Evolutionary conservation across 1,140 invertebrate genomes (phyloP).

Genomic region (Bombus consobrinus): DNA sequence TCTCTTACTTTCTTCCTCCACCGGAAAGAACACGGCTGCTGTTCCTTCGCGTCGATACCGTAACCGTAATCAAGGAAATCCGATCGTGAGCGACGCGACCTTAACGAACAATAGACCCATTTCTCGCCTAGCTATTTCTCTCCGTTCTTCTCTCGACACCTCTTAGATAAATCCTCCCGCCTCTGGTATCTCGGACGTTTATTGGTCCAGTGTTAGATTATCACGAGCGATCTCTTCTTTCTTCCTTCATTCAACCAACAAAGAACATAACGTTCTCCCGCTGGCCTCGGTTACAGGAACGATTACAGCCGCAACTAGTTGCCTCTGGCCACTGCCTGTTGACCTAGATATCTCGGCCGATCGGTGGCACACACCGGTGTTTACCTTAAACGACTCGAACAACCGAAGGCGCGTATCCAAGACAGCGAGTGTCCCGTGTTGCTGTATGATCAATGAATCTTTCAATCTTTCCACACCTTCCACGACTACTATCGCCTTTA

Average conservation of each 20-base stretch:
- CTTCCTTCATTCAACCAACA: neutral
- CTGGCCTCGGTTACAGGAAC: neutral
- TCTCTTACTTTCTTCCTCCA: slow-evolving; percentile 32
- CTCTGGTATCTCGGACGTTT: neutral
- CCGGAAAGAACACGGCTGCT: slow-evolving; percentile 15
- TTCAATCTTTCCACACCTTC: neutral
- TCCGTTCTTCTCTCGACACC: neutral
- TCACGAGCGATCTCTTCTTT: neutral
- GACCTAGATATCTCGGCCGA: slow-evolving; percentile 17
- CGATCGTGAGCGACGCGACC: slow-evolving; percentile 19
- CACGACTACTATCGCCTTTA: neutral
- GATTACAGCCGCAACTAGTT: slow-evolving; percentile 39
- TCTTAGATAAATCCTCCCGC: neutral
- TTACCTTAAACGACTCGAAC: slow-evolving; percentile 12
- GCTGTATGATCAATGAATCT: slow-evolving; percentile 22
- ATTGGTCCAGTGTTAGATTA: neutral
- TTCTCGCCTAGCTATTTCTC: neutral
- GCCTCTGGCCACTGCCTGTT: slow-evolving; percentile 6
- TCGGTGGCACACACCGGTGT: slow-evolving; percentile 16
- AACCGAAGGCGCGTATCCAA: neutral
- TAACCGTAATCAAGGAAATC: slow-evolving; percentile 33
- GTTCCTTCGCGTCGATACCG: slow-evolving; percentile 22
- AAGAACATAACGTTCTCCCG: neutral
- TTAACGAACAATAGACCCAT: slow-evolving; percentile 11
- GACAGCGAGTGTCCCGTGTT: neutral